Evolutionary conservation across 2,113 vertebrate genomes (phyloP), one percentile per base, ranked within the genome.

Genomic region (Nipponia nippon): DNA sequence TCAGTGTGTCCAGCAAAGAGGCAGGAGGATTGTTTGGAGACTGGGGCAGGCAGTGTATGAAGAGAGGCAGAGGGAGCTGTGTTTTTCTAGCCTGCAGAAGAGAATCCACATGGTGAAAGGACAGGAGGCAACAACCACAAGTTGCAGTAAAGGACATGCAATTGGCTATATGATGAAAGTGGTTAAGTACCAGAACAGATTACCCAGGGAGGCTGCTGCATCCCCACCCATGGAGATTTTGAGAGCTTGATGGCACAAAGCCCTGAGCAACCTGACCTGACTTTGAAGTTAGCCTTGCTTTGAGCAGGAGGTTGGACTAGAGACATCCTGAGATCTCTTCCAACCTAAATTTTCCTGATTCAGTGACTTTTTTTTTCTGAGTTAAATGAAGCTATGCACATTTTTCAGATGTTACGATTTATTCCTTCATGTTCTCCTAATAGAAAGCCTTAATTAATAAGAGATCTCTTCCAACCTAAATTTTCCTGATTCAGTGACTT

Each of bases 401-500:
- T 66, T 82, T 82, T 40, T 49, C 22, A 32, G 27, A 26, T 17
- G 7, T 55, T 87, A 13, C 2, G 2, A 29, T 59, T 69, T 69
- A 26, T 61, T 75, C 13, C 32, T 83, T 67, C 27, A 16, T n/a
- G 7, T 71, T 79, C 44, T 83, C 8, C 36, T 56, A 34, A 42
- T n/a, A 62, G 26, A 89, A 90, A 75, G 12, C 78, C 80, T 89
- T 76, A 77, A 96, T 92, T 93, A 86, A 92, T 84, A 65, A 70
- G 59, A n/a, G n/a, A n/a, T n/a, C n/a, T n/a, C n/a, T n/a, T n/a
- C n/a, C n/a, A n/a, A 38, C 17, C 15, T 49, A 8, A 8, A 16
- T 47, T 67, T 66, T 89, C 26, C 58, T 61, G 34, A 67, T 61
- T 58, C 12, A 40, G 8, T 42, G 21, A 23, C 40, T 72, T 10